Base-by-base conservation (phyloP, 2,113 vertebrate species). In the Hippocampus guttulatus region DNA sequence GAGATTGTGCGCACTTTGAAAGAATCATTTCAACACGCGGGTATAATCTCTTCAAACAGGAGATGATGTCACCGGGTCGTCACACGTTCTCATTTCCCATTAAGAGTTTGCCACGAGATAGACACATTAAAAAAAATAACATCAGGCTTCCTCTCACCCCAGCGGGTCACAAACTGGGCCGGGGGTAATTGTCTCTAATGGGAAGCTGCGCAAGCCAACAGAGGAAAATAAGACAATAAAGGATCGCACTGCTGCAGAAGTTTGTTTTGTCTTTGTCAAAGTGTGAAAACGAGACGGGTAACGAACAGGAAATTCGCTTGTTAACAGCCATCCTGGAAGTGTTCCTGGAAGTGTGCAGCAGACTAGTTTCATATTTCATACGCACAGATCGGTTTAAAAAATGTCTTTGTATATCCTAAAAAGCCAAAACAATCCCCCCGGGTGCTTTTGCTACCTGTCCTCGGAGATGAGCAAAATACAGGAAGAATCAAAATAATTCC, bases 31-130 rank as follows among this genome's bases (percentile, higher is more conserved):
- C 43, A 73, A 69, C 70, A 73, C 64, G 70, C 70, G 43, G 18
- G 21, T 54, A 70, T 67, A 66, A 75, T 73, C 69, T 79, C 41
- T 61, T 75, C 61, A 80, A 71, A 80, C 52, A 77, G 21, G 20
- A 57, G 18, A 70, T 11, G 38, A 40, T 30, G 68, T 23, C 20
- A 58, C 23, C 54, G 21, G 61, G 47, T 64, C 67, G 64, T 63
- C 70, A 2, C n/a, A 18, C 18, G 65, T 68, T 75, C 60, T 68
- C 61, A 20, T 61, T 64, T 52, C 76, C 45, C 5, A 62, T 75
- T 63, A 23, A 68, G 25, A 27, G 14, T 43, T 57, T 57, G 55
- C n/a, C 38, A 68, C 1, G 45, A 58, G 33, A 49, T 16, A 25
- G 25, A 54, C 11, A 25, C 7, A 60, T 62, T 15, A 80, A 38